Conservation (phyloP, 2,797 vertebrate genomes). For the Saxicola maurus region DNA sequence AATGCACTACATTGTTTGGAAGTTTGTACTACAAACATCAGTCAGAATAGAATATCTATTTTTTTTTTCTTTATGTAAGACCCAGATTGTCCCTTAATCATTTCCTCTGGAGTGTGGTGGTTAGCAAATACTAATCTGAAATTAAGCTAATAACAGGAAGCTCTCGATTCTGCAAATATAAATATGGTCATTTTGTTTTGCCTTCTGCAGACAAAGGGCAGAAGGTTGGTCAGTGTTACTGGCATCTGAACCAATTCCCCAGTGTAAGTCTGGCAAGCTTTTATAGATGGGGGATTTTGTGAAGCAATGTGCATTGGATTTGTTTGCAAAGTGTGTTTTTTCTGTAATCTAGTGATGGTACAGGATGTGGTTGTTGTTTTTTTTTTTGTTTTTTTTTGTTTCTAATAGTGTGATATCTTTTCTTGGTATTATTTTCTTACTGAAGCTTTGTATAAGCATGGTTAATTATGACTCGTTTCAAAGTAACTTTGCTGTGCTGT, state of each 20-base stretch:
- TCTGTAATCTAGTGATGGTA: slow-evolving; percentile 54
- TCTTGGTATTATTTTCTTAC: slow-evolving; percentile 34
- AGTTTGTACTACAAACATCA: not conserved
- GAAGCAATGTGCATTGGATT: slow-evolving; percentile 41
- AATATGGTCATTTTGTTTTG: not conserved
- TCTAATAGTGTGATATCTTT: slow-evolving; percentile 15
- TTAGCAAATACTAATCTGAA: slow-evolving; percentile 41
- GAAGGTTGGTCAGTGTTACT: not conserved
- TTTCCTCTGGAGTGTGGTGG: slow-evolving; percentile 45
- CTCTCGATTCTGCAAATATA: not conserved
- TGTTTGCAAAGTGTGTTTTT: slow-evolving; percentile 41
- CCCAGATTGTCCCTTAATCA: slow-evolving; percentile 1
- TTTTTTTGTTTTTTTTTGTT: not conserved
- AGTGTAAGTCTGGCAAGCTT: not conserved
- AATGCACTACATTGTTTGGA: not conserved
- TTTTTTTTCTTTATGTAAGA: not conserved
- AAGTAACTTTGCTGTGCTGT: slow-evolving; percentile 40
- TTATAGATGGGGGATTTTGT: slow-evolving; percentile 1
- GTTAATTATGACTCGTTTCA: slow-evolving; percentile 22
- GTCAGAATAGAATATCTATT: not conserved
- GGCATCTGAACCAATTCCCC: slow-evolving; percentile 30
- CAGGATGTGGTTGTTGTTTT: slow-evolving; percentile 2
- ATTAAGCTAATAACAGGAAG: slow-evolving; percentile 46
- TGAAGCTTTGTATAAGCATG: slow-evolving; percentile 24
- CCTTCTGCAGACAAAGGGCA: slow-evolving; percentile 30